Evolutionary conservation across 2,888 invertebrate genomes (phyloP).

Genomic region (Exephanes ischioxanthus): DNA sequence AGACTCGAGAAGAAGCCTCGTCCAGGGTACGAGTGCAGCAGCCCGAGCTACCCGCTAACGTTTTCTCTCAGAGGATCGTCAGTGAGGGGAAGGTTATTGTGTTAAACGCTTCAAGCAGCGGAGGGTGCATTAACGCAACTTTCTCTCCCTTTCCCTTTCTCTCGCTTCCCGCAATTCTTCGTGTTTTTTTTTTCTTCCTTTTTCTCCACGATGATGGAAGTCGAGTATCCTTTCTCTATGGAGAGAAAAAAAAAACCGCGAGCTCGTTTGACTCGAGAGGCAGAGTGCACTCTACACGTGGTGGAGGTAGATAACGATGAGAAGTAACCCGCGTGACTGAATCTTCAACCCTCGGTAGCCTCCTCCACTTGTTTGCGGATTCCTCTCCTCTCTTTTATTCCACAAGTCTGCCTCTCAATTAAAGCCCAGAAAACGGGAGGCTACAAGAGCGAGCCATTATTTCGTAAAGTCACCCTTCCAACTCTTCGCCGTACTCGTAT

Average conservation of each 20-base stretch:
- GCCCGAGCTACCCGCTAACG: conserved; percentile 3
- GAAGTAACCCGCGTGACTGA: not conserved
- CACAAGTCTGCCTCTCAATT: conserved; percentile 57
- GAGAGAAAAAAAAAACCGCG: not conserved
- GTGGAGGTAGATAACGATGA: conserved; percentile 24
- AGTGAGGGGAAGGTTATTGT: conserved; percentile 51
- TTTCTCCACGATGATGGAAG: not conserved
- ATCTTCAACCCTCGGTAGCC: conserved; percentile 24
- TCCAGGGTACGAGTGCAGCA: not conserved
- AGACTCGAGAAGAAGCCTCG: not conserved
- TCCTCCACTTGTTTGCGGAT: not conserved
- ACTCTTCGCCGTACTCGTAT: conserved; percentile 21
- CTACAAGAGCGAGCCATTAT: conserved; percentile 63
- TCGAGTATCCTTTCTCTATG: conserved; percentile 12
- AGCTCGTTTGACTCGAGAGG: not conserved
- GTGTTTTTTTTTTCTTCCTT: not conserved
- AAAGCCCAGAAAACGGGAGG: conserved; percentile 49
- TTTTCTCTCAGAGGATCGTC: conserved; percentile 35
- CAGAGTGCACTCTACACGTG: conserved; percentile 9
- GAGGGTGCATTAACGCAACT: conserved; percentile 53
- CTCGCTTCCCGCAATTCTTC: not conserved
- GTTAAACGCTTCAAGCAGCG: conserved; percentile 55
- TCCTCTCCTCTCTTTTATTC: conserved; percentile 16
- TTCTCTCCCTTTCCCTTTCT: conserved; percentile 15
- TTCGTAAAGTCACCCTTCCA: conserved; percentile 65